Base-by-base conservation (phyloP, 2,797 vertebrate genomes). In the Labroides dimidiatus region DNA sequence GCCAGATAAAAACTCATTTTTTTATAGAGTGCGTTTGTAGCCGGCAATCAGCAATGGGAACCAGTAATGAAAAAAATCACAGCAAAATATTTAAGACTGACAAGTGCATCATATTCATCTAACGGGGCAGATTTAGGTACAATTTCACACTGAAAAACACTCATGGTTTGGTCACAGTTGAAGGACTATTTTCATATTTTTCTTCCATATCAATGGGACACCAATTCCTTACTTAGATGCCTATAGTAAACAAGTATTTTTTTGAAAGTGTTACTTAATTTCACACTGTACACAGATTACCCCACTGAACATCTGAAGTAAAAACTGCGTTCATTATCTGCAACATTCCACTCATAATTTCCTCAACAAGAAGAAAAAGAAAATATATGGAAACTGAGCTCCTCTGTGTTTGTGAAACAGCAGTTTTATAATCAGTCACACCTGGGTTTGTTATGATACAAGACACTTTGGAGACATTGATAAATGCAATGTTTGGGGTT, bases 1-100 rank as follows among this genome's bases (percentile, higher is more conserved):
- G 72, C 72, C 74, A 69, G 39, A 72, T 75, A 66, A 82, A 85
- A 57, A 79, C 10, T 13, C 57, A 79, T 71, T 64, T 83, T n/a
- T 76, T 81, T 64, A 64, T 49, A 72, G 56, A 80, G 62, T 68
- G 80, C 68, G 77, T 69, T 54, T 81, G 66, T 75, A 76, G 78
- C 71, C 48, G 62, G 80, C 64, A 80, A 53, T 80, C 62, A 86
- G 82, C 80, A 78, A 81, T 84, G 87, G 65, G 85, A 85, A 84
- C 63, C 27, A 39, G 78, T 78, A 75, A 68, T n/a, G 20, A 78
- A 79, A 80, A 86, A 82, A 79, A 89, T 90, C 87, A 91, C 81
- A 92, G 85, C 78, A 86, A 92, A 85, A 75, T 69, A 76, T 84
- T 89, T 91, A 93, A 93, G 89, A 93, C 90, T 91, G n/a, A n/a